Base-by-base conservation (phyloP, 2,888 invertebrate species). In the Dryocosmus kuriphilus region DNA sequence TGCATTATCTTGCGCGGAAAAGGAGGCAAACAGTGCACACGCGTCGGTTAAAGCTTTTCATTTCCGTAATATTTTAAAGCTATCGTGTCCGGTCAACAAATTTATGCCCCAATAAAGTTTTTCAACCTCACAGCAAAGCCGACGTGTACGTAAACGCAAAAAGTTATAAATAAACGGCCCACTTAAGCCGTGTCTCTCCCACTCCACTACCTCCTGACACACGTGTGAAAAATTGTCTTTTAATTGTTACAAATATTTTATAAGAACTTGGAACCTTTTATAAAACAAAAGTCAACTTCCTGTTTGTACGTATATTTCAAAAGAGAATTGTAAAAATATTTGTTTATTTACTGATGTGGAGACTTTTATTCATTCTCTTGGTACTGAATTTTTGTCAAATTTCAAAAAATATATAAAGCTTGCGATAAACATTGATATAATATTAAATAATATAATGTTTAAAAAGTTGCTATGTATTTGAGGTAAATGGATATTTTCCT, bases 41-140 rank as follows among this genome's bases (percentile, higher is more conserved):
- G 85, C 85, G 80, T 79, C 87, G 85, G 86, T 87, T 86, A 90
- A 88, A 87, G 87, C 88, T 89, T 90, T 88, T 88, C 90, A 89
- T 90, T 90, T 90, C 89, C 88, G 90, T 87, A 87, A 90, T 91
- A 91, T 89, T 91, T 91, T 90, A 88, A 86, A 85, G 88, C 88
- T 91, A 91, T 91, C 90, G 86, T 86, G 88, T 89, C 89, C 89
- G 88, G 84, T 85, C 81, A 86, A 85, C 87, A 88, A 90, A 90
- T 90, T 89, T 90, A 90, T 90, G 86, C 86, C 83, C 82, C 86
- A 87, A 89, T 89, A 89, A 90, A 89, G 85, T 87, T 86, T 86
- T 86, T 85, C 82, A 83, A 83, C 85, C 85, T 78, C 74, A 65
- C 38, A 24, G 38, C 65, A 65, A 38, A 24, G 51, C 46, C 71